These are phyloP conservation scores for Phyllotreta striolata DNA, from an alignment of 2,888 invertebrate genomes.

Conservation along the genomic window DNA sequence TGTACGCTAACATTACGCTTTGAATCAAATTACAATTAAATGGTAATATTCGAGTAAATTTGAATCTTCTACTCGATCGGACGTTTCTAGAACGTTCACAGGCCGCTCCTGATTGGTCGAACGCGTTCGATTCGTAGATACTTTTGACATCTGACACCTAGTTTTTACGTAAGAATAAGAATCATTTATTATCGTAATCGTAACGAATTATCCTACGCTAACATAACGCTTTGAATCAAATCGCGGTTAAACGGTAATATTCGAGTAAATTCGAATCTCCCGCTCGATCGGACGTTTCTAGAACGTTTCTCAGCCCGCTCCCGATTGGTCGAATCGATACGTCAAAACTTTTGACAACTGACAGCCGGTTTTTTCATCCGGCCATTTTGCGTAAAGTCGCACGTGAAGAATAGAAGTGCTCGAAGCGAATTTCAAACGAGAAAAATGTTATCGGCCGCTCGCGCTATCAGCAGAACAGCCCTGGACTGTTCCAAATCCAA, in stretches of 20 bases:
- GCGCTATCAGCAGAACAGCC: slow-evolving; percentile 71
- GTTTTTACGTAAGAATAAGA: too few relatives aligned
- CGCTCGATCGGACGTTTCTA: slow-evolving; percentile 31
- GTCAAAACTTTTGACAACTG: slow-evolving; percentile 16
- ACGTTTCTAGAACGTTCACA: slow-evolving; percentile 31
- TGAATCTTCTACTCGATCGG: slow-evolving; percentile 28
- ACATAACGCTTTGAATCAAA: too few relatives aligned
- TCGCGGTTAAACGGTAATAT: too few relatives aligned
- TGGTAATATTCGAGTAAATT: slow-evolving; percentile 9
- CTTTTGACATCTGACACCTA: slow-evolving; percentile 24
- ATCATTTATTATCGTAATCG: too few relatives aligned
- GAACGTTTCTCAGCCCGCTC: slow-evolving; percentile 18
- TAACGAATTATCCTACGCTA: too few relatives aligned
- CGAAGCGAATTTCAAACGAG: slow-evolving; percentile 33
- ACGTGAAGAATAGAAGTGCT: slow-evolving; percentile 47
- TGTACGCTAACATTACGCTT: background rate
- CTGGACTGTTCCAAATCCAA: slow-evolving; percentile 68
- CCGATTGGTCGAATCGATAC: slow-evolving; percentile 25
- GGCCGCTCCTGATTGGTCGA: slow-evolving; percentile 20
- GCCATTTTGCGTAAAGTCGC: slow-evolving; percentile 41
- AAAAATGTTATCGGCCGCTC: slow-evolving; percentile 76
- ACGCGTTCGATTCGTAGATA: background rate
- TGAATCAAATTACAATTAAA: background rate
- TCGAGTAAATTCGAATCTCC: slow-evolving; percentile 27
- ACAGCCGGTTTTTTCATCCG: slow-evolving; percentile 24